Conservation (phyloP, 2,797 vertebrate genomes). For the Chelmon rostratus region DNA sequence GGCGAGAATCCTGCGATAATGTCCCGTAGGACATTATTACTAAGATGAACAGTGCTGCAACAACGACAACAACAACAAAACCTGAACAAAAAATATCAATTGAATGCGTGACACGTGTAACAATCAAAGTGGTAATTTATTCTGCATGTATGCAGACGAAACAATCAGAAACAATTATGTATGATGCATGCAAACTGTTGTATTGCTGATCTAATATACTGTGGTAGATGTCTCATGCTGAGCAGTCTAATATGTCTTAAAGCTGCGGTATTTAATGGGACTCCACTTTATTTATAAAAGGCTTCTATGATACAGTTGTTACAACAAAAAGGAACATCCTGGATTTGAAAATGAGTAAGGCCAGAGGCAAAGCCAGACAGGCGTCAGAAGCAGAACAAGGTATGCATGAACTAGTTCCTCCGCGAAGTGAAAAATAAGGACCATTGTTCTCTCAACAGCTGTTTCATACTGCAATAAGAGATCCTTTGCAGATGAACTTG, state of each 20-base stretch:
- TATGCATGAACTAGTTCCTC: conserved; percentile 66
- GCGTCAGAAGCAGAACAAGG: conserved; percentile 46
- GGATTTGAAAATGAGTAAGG: conserved; percentile 58
- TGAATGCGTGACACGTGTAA: neutral
- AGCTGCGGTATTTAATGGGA: conserved; percentile 4
- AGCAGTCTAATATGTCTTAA: neutral
- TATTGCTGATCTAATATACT: conserved; percentile 2
- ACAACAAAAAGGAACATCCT: conserved; percentile 40
- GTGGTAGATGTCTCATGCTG: neutral
- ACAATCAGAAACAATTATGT: neutral
- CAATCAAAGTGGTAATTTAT: conserved; percentile 7
- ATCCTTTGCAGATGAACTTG: conserved; percentile 66
- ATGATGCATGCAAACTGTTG: conserved; percentile 16
- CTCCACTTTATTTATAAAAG: conserved; percentile 32
- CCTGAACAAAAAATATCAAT: conserved; percentile 5
- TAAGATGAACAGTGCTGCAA: conserved; percentile 39
- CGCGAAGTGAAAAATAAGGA: conserved; percentile 65
- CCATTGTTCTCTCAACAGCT: conserved; percentile 76
- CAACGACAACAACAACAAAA: conserved; percentile 12
- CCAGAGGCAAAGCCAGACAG: conserved; percentile 41
- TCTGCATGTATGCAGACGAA: conserved; percentile 21
- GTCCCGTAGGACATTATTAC: conserved; percentile 52
- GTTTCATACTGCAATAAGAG: conserved; percentile 64
- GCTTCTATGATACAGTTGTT: conserved; percentile 16
- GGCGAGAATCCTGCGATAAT: conserved; percentile 47